Base-by-base conservation (phyloP, 2,888 invertebrate genomes). In the Ctenicera cuprea region DNA sequence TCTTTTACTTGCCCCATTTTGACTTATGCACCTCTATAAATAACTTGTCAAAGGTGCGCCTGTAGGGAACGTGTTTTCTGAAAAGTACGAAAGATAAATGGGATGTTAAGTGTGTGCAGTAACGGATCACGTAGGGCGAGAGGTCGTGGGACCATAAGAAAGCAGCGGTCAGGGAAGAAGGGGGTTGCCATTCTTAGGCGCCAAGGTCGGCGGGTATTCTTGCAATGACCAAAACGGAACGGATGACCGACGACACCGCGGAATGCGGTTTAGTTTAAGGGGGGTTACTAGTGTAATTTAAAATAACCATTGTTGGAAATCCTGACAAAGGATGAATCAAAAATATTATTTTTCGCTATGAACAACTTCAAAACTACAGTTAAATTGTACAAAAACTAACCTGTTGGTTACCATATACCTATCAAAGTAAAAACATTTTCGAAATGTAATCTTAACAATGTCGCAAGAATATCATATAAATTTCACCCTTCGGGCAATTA, bases 131-230 rank as follows among this genome's bases (percentile, higher is more conserved):
- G 70, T 75, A 73, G 75, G 77, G 76, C 74, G 74, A 73, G 74
- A 76, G 78, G 78, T 78, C 78, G 75, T 76, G 74, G 73, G 79
- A 77, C 71, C 76, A 74, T 76, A 75, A 74, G 78, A 78, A 77
- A 77, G 72, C 30, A 57, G 33, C 33, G 70, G 71, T 68, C 73
- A 63, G 73, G 66, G 73, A 76, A 76, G 73, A 71, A 57, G 66
- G 75, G 76, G 75, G 77, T 78, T 79, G 80, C 79, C 79, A 79
- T 79, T 78, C 78, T 76, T 68, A 69, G 43, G 72, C 76, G 70
- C 74, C 80, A 82, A 82, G 82, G 82, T 71, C 81, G 81, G 76
- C 80, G 67, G 78, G 77, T 80, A 73, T 76, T 69, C 64, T 71
- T 73, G 69, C 71, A 74, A 77, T 79, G 77, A 78, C 80, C 80